Conservation (phyloP, 1,140 invertebrate genomes). For the Steinernema khuongi region DNA sequence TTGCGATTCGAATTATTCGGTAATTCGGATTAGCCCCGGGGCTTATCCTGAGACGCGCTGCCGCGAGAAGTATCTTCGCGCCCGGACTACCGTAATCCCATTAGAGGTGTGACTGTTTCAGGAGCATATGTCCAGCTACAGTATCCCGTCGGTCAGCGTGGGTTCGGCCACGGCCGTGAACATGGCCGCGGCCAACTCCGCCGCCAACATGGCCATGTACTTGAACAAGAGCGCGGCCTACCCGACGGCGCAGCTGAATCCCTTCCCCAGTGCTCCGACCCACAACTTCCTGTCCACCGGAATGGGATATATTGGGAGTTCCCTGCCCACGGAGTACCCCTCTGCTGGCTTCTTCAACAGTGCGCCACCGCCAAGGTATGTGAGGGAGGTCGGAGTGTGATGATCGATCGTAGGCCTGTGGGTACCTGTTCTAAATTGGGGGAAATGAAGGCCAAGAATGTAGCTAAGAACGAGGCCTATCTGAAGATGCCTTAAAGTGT, state of each 20-base stretch:
- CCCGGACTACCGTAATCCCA: background rate
- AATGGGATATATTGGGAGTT: slow-evolving; percentile 33
- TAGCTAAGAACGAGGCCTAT: background rate
- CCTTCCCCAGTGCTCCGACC: slow-evolving; percentile 18
- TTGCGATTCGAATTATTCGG: slow-evolving; percentile 14
- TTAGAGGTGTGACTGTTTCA: background rate
- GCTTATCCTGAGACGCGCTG: slow-evolving; percentile 6
- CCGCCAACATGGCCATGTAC: slow-evolving; percentile 27
- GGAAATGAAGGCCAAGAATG: background rate
- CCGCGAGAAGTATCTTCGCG: slow-evolving; percentile 9
- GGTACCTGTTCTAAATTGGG: background rate
- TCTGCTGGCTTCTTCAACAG: slow-evolving; percentile 26
- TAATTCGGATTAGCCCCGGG: slow-evolving; percentile 10
- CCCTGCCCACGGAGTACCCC: slow-evolving; percentile 15
- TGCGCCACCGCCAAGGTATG: slow-evolving; percentile 24
- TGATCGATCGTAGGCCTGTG: no score
- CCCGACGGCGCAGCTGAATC: slow-evolving; percentile 18
- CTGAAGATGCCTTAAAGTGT: background rate
- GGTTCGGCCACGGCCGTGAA: slow-evolving; percentile 10
- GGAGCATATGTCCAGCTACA: background rate
- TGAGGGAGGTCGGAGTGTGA: no score
- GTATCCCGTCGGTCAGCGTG: slow-evolving; percentile 18
- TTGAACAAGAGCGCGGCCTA: slow-evolving; percentile 17
- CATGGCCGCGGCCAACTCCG: slow-evolving; percentile 1
- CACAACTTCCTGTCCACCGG: slow-evolving; percentile 23